Base-by-base conservation (phyloP, 2,797 vertebrate genomes). In the Kryptolebias ocellatus region DNA sequence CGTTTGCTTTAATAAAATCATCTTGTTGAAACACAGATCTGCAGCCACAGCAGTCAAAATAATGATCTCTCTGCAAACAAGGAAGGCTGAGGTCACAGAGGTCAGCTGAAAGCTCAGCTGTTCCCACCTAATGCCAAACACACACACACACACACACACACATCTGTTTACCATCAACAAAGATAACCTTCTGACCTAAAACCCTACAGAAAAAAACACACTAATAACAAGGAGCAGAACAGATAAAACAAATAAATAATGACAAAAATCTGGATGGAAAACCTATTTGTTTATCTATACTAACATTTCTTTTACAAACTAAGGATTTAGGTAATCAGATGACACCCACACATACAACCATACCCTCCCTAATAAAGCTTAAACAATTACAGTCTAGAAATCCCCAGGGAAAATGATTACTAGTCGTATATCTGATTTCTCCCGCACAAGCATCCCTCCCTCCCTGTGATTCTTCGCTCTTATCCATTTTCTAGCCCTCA, bases 161-260 rank as follows among this genome's bases (percentile, higher is more conserved):
- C 76, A 82, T 76, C 80, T 85, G 86, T 84, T 85, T 78, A 76
- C 58, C 54, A 77, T 89, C 79, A 84, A 77, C 70, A 71, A 16
- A 72, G 85, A 89, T 86, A 87, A 89, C 76, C 80, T 72, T 76
- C 39, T 80, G 64, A 87, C 80, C 89, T 18, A 29, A 68, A 5
- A 62, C 50, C 20, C 2, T 5, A 27, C 47, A 63, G 27, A 50
- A 64, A 20, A 53, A 73, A 55, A 59, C 47, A 59, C 59, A 56
- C n/a, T 17, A 51, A 34, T 12, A 68, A 54, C 7, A 63, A 31
- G 49, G 28, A 75, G 34, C n/a, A n/a, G 44, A 5, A 52, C 1
- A 11, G 5, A 51, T 8, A 64, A 53, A 56, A 37, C 37, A 6
- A 17, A 11, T 18, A 8, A 24, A 18, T 2, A 24, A 18, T 2